phyloP scores from a whole-genome alignment of 1,140 invertebrate genomes.

The Zaprionus ghesquierei region DNA sequence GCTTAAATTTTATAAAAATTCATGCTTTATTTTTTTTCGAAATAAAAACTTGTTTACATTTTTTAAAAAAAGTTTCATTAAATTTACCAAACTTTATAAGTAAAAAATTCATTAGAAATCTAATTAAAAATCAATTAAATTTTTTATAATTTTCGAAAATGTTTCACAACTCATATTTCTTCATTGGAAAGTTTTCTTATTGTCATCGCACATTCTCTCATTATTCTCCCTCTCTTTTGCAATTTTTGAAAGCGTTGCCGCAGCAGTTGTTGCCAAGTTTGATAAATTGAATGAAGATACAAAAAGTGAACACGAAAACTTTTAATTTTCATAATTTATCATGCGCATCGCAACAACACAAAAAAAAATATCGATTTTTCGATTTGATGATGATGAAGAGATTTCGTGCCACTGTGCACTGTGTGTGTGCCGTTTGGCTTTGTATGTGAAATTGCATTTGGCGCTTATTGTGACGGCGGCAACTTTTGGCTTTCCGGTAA shows the following conservation, averaged over 20 bases:
- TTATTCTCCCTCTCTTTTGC: background rate
- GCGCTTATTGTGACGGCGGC: conserved; percentile 41
- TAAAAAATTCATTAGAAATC: too few species aligned
- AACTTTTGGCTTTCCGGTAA: conserved; percentile 61
- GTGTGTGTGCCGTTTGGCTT: conserved; percentile 4
- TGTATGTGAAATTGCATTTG: conserved; percentile 59
- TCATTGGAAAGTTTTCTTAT: background rate
- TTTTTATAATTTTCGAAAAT: too few species aligned
- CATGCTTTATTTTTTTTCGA: too few species aligned
- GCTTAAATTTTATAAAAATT: too few species aligned
- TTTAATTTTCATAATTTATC: conserved; percentile 21
- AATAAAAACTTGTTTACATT: too few species aligned
- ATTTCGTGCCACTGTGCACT: conserved; percentile 14
- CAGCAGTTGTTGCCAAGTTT: conserved; percentile 9
- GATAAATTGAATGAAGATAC: conserved; percentile 8
- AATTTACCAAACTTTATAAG: too few species aligned
- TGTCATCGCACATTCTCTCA: background rate
- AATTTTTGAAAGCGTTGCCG: conserved; percentile 9
- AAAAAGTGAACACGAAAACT: background rate
- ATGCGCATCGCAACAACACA: background rate
- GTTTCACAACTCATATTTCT: background rate
- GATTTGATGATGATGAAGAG: background rate
- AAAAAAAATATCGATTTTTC: background rate
- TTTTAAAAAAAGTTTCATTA: too few species aligned
- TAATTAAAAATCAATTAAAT: too few species aligned